These are phyloP conservation scores for Dunckerocampus dactyliophorus DNA, from an alignment of 2,113 vertebrate species.

Conservation along the genomic window DNA sequence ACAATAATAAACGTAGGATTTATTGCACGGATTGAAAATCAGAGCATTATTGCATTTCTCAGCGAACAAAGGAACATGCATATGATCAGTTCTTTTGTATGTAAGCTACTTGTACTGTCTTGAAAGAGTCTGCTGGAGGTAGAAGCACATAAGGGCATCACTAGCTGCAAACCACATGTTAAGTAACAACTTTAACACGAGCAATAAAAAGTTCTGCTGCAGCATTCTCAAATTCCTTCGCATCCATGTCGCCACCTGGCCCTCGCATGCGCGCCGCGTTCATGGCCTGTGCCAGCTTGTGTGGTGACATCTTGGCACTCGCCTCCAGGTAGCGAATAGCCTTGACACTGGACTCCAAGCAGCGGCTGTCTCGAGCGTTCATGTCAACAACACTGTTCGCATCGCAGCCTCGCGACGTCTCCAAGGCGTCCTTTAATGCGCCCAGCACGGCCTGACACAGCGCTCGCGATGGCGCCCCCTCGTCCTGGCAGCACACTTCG, in stretches of 20 bases:
- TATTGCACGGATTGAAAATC: neutral
- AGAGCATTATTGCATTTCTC: conserved; percentile 1
- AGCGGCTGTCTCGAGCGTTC: conserved; percentile 48
- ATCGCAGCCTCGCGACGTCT: conserved; percentile 53
- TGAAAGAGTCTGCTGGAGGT: no score
- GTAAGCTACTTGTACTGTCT: no score
- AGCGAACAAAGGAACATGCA: neutral
- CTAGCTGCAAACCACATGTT: conserved; percentile 15
- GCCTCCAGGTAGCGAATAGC: conserved; percentile 81
- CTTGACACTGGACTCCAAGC: conserved; percentile 66
- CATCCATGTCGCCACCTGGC: conserved; percentile 74
- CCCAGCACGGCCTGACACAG: conserved; percentile 81
- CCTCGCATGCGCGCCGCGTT: conserved; percentile 67
- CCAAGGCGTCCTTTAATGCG: conserved; percentile 82
- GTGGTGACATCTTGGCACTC: conserved; percentile 83
- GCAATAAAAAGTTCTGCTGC: conserved; percentile 83
- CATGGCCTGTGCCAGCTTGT: conserved; percentile 80
- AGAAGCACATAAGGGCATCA: neutral
- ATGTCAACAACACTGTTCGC: conserved; percentile 35
- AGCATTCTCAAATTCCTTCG: conserved; percentile 86
- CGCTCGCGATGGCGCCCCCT: conserved; percentile 65
- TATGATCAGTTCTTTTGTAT: no score
- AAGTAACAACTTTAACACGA: conserved; percentile 83
- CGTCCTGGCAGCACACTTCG: conserved; percentile 68
- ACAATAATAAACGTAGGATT: neutral